Evolutionary conservation across 2,888 invertebrate genomes (phyloP), one percentile per base, ranked within the genome.

Genomic region (Falcaria lacertinaria): DNA sequence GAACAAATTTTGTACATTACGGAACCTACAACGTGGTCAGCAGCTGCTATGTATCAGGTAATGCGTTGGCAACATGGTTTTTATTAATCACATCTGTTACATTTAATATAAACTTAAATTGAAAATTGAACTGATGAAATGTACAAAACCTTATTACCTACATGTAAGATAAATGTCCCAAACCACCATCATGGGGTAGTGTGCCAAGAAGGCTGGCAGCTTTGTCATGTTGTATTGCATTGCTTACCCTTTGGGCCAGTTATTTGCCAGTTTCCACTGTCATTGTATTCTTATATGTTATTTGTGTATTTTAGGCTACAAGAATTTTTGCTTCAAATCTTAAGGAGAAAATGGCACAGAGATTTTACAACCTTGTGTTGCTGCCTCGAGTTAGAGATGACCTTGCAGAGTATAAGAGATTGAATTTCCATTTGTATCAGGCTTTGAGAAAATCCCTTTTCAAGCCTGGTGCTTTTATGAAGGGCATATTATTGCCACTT

Each of bases 381-480:
- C 80, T 99, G 34, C 99, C 99, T 0, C 91, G 97, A 46, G 91
- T 99, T 15, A 91, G 99, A 43, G 99, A 99, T 80, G 99, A 99
- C 77, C 93, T 99, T 41, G 93, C 94, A 5, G 98, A 98, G 81
- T 99, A 95, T 75, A 98, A 98, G 80, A 92, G 96, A 69, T 89
- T 99, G 1, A 99, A 99, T 83, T 97, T 97, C 75, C 99, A 99
- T 81, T 89, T 99, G 19, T 99, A 98, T 79, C 97, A 97, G 69
- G 97, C 99, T 0, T 74, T 99, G 38, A 91, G 94, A 50, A 98
- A 98, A 81, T 92, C 99, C 0, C 90, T 99, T 0, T 99, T 96
- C 80, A 99, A 99, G 76, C 98, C 99, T 34, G 97, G 96, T 15
- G 99, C 97, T 34, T 99, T 99, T 67, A 98, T 99, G 96, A 99